Evolutionary conservation across 2,113 vertebrate species (phyloP), one percentile per base, ranked within the genome.

Genomic region (Pelmatolapia mariae): DNA sequence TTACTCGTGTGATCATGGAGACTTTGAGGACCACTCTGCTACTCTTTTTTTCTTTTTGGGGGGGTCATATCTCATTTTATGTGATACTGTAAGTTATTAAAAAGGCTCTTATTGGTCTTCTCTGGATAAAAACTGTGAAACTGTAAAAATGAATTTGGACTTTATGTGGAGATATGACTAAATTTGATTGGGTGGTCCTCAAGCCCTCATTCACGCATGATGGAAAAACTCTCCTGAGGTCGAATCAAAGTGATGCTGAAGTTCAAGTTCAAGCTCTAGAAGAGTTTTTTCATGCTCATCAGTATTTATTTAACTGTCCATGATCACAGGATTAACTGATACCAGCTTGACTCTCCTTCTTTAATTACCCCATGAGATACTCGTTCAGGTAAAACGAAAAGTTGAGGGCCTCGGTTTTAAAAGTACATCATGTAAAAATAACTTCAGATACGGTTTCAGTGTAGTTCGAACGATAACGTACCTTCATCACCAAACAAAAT

Each of bases 41-140:
- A 36, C 43, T 33, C 63, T 53, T 29, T 54, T 24, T 63, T 63
- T n/a, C 15, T 8, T 12, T 8, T 3, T 56, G 16, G 16, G 16
- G 10, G 7, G 11, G 9, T 29, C 3, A 8, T 19, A 57, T 81
- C 26, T 66, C 54, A 52, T 66, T 54, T 22, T 45, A 80, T 80
- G 54, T 33, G 71, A 71, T 68, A 40, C 26, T 19, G 9, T 82
- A 85, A 86, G 13, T 84, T 88, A 82, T 87, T 80, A 50, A 16
- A 26, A 73, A 80, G 12, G 10, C 15, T 19, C 7, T 73, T 12
- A 16, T 80, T 81, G 71, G 56, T 84, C 16, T 33, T 82, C 5
- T 80, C 15, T 16, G 24, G 47, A 78, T 40, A 24, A 81, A 87
- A 90, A 89, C 89, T 87, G 90, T 88, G 81, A 93, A 91, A 80